These are phyloP conservation scores for Limulus polyphemus DNA, from an alignment of 2,888 invertebrate species.

Conservation along the genomic window DNA sequence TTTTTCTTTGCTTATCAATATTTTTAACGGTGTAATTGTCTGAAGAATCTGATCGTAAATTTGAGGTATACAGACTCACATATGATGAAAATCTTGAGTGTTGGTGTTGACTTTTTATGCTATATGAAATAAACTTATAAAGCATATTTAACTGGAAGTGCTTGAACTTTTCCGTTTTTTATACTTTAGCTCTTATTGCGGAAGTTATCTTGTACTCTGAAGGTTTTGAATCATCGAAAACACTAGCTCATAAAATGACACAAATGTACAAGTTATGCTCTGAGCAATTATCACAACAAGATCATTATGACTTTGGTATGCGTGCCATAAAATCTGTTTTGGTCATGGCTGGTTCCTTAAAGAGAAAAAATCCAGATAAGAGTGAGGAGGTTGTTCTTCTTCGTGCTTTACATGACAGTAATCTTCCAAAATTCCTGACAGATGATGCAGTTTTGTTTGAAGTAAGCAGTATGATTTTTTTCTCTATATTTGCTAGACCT, in stretches of 20 bases:
- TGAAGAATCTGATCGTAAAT: no score
- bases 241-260: slow-evolving; percentile 79
- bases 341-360: slow-evolving; percentile 81
- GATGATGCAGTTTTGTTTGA: slow-evolving; percentile 71
- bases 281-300: slow-evolving; percentile 76
- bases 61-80: no score
- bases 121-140: no score
- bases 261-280: slow-evolving; percentile 84
- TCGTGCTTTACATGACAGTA: slow-evolving; percentile 73
- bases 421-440: slow-evolving; percentile 74
- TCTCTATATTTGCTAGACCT: slow-evolving; percentile 7
- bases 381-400: slow-evolving; percentile 63
- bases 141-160: no score
- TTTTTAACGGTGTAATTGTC: no score
- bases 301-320: slow-evolving; percentile 89
- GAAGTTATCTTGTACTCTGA: slow-evolving; percentile 88
- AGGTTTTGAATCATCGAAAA: slow-evolving; percentile 76
- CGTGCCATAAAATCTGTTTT: slow-evolving; percentile 50
- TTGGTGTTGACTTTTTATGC: no score
- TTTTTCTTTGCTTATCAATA: no score
- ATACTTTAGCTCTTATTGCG: slow-evolving; percentile 61
- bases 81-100: no score
- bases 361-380: slow-evolving; percentile 69
- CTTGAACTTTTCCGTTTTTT: no score
- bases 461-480: slow-evolving; percentile 33